A percentile compares a stretch with the other conserved stretches of the same genome.
Conservation (phyloP, 2,113 vertebrate genomes). For the Parus major region DNA sequence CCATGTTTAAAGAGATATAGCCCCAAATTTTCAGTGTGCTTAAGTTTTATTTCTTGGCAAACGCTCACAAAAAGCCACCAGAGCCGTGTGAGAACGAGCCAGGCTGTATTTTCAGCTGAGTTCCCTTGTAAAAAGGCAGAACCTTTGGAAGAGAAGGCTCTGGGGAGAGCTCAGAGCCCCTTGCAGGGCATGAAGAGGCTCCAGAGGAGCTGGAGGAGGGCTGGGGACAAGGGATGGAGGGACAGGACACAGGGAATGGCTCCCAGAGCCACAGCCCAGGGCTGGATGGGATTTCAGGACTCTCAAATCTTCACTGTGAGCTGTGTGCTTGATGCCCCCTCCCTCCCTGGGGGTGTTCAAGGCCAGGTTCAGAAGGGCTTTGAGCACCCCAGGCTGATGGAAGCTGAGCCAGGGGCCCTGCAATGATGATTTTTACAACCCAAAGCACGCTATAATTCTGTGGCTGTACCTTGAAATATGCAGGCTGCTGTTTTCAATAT, state of each 20-base stretch:
- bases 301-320: background rate
- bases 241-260: background rate
- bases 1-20: background rate
- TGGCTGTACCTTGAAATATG: background rate
- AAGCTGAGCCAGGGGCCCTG: background rate
- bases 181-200: background rate
- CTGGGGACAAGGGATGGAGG: background rate
- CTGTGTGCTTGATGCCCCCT: accelerated
- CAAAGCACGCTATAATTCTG: background rate
- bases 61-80: background rate
- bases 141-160: background rate
- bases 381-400: background rate
- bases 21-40: background rate
- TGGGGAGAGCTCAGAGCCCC: background rate
- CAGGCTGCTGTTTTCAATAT: background rate
- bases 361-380: background rate
- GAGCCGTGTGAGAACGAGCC: background rate
- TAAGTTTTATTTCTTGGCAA: background rate
- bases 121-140: background rate
- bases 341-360: background rate
- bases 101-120: background rate
- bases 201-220: background rate
- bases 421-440: background rate
- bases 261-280: background rate
- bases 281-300: accelerated